Base-by-base conservation (phyloP, 2,113 vertebrate genomes). In the Marcusenius ussheri region DNA sequence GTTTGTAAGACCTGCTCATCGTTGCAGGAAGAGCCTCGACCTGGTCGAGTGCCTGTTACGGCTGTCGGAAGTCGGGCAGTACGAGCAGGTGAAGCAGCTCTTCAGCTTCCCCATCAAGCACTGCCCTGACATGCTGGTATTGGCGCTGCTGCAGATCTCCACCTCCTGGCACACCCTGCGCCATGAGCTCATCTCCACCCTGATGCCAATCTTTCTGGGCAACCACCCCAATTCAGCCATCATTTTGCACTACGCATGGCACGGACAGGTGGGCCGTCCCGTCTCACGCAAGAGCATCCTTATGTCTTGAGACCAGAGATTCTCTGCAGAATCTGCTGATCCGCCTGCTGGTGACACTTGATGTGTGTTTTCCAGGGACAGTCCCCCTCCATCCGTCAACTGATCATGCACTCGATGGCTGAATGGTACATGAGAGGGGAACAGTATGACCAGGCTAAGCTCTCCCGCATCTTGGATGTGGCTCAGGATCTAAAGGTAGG, bases 361-460 rank as follows among this genome's bases (percentile, higher is more conserved):
- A 21, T 58, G 17, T 88, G 27, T 15, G 53, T 88, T 27, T 90
- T 92, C 13, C 91, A 99, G 98, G 98, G 98, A 91, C 98, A 99
- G 95, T 99, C 98, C 95, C 98, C 98, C 89, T 99, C 98, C 27
- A 99, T 99, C 93, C 98, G 98, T 91, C 98, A 99, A 94, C 96
- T 99, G 58, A 99, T 99, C 93, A 99, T 99, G 98, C 98, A 99
- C 95, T 99, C 98, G 0, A 99, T 99, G 98, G 98, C 98, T 88
- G 98, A 99, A 93, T 99, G 98, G 98, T 99, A 99, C 95, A 99
- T 99, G 98, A 97, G 98, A 95, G 98, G 98, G 89, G 98, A 99
- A 90, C 98, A 99, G 93, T 99, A 99, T 49, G 98, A 99, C 92
- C 98, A 99, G 95, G 98, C 98, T 90, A 99, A 99, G 94, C 91